These are phyloP conservation scores for Andrena dorsata DNA, from an alignment of 2,888 invertebrate species.

Conservation along the genomic window DNA sequence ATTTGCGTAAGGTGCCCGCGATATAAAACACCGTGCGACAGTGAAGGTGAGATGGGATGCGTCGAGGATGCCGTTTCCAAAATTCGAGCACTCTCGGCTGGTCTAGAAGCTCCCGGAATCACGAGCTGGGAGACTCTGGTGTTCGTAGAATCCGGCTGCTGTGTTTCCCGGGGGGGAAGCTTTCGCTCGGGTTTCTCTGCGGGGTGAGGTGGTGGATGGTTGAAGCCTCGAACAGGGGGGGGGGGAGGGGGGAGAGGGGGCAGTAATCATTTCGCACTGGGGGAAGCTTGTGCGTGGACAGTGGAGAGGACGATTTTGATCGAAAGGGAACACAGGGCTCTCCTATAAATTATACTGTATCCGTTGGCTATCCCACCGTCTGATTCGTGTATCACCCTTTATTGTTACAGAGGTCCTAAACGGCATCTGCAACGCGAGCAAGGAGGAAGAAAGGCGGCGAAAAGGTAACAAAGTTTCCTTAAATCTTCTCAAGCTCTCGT, in stretches of 20 bases:
- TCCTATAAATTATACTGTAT: background rate
- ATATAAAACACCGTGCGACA: constrained; percentile 70
- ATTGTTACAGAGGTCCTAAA: constrained; percentile 84
- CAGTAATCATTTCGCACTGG: no score
- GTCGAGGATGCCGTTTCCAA: constrained; percentile 25
- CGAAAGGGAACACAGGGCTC: background rate
- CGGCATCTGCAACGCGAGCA: constrained; percentile 84
- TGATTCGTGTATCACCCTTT: constrained; percentile 60
- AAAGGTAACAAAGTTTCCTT: constrained; percentile 78
- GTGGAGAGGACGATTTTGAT: background rate
- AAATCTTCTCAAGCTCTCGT: background rate
- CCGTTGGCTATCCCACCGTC: background rate
- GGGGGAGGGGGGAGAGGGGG: background rate
- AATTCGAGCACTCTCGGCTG: constrained; percentile 7
- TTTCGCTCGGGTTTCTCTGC: background rate
- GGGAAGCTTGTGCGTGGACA: no score
- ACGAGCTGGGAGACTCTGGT: background rate
- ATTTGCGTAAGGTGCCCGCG: constrained; percentile 77
- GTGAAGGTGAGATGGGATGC: constrained; percentile 49
- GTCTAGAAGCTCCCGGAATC: background rate
- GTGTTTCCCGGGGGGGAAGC: no score
- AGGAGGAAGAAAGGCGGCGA: constrained; percentile 84
- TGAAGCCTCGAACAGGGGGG: background rate
- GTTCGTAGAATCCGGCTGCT: background rate
- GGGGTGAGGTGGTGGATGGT: background rate